A percentile compares a stretch with the other conserved stretches of the same genome.
phyloP scores from a whole-genome alignment of 2,113 vertebrate species.

The Myocastor coypus region DNA sequence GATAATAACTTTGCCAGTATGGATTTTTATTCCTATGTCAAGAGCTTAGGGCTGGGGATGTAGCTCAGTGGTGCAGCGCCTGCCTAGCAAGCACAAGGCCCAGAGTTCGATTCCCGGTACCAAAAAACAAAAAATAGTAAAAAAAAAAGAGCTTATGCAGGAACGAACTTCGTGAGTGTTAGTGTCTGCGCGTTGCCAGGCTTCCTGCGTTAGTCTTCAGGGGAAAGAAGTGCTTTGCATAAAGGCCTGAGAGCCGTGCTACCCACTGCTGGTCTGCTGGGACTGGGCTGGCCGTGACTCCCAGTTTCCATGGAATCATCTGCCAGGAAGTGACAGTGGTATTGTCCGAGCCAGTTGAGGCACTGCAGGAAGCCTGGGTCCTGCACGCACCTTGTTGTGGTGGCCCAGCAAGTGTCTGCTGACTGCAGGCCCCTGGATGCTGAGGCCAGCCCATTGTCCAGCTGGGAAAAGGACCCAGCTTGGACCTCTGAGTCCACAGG shows the following conservation, averaged over 20 bases:
- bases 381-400: background rate
- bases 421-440: background rate
- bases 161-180: background rate
- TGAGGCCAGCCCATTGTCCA: background rate
- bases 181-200: background rate
- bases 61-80: no score
- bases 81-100: no score
- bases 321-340: background rate
- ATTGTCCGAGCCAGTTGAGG: rapidly evolving
- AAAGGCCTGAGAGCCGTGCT: background rate
- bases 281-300: background rate
- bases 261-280: background rate
- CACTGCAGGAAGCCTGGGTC: background rate
- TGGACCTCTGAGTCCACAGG: constrained; percentile 16
- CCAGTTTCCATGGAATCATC: background rate
- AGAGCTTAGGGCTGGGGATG: no score
- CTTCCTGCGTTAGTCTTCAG: background rate
- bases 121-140: no score
- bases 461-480: background rate
- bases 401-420: background rate
- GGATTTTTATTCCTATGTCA: constrained; percentile 21
- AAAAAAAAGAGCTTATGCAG: background rate
- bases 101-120: no score
- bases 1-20: background rate
- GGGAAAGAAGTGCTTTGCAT: background rate